These are phyloP conservation scores for Drosophila athabasca DNA, from an alignment of 1,140 invertebrate genomes.

Conservation along the genomic window DNA sequence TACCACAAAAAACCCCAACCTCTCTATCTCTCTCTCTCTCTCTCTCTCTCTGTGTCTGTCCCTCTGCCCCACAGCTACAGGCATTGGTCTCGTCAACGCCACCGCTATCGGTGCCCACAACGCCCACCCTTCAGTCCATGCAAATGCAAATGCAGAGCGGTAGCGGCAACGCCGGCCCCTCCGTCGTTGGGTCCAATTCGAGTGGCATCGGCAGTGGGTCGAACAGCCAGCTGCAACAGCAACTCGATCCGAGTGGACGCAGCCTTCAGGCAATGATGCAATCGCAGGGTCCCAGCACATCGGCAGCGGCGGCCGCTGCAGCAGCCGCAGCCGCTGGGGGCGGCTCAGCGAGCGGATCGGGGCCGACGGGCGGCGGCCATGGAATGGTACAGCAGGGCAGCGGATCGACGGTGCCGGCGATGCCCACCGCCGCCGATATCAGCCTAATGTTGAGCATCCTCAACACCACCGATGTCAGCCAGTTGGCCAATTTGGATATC, in stretches of 20 bases:
- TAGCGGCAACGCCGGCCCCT: constrained; percentile 37
- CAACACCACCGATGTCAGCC: constrained; percentile 84
- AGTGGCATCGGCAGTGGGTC: constrained; percentile 24
- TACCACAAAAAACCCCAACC: constrained; percentile 41
- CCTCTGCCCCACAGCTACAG: constrained; percentile 73
- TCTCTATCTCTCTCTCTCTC: constrained; percentile 35
- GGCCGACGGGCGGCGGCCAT: constrained; percentile 24
- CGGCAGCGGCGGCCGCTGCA: constrained; percentile 70
- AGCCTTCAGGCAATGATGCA: constrained; percentile 69
- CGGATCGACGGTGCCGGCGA: constrained; percentile 60
- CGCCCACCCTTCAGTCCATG: constrained; percentile 78
- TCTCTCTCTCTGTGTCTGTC: constrained; percentile 39
- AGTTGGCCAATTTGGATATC: constrained; percentile 86
- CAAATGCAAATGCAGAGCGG: constrained; percentile 82
- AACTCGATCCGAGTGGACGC: constrained; percentile 70
- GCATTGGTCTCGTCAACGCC: constrained; percentile 83
- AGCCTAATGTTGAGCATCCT: constrained; percentile 82
- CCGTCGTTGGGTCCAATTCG: constrained; percentile 23
- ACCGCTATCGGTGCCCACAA: constrained; percentile 78
- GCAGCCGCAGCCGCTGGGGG: constrained; percentile 48
- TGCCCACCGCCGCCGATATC: constrained; percentile 83
- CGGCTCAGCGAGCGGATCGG: constrained; percentile 30
- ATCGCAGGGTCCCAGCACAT: constrained; percentile 69
- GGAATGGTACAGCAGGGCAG: constrained; percentile 45
- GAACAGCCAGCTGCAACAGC: constrained; percentile 53